A percentile compares a stretch with the other conserved stretches of the same genome.
phyloP scores from a whole-genome alignment of 2,888 invertebrate genomes.

The Sthenelais limicola region DNA sequence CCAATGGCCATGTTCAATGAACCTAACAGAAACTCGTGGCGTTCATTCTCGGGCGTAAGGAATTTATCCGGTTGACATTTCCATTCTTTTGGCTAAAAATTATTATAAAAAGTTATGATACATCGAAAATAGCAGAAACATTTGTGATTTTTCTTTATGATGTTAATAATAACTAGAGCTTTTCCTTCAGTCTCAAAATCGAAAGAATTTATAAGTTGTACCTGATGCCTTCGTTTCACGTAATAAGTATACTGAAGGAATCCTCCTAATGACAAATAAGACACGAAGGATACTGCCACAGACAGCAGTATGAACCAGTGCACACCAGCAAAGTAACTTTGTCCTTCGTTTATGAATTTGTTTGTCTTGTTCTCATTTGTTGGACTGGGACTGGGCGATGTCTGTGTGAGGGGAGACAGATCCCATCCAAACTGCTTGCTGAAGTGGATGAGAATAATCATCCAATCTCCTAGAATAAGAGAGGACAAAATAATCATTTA shows the following conservation, averaged over 20 bases:
- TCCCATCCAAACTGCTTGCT: slow-evolving; percentile 33
- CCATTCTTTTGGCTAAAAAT: slow-evolving; percentile 79
- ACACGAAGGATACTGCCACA: slow-evolving; percentile 74
- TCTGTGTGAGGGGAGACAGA: not conserved
- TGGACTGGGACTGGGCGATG: not conserved
- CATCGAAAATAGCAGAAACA: not conserved
- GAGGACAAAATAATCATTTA: not conserved
- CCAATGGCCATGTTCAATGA: slow-evolving; percentile 76
- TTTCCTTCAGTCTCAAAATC: not conserved
- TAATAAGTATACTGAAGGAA: slow-evolving; percentile 82
- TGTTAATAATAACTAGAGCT: not conserved
- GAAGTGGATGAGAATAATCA: slow-evolving; percentile 18
- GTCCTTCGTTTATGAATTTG: not conserved
- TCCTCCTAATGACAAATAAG: slow-evolving; percentile 80
- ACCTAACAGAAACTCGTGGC: slow-evolving; percentile 80
- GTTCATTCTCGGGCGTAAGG: slow-evolving; percentile 79
- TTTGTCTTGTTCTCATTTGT: not conserved
- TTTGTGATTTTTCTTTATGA: not conserved
- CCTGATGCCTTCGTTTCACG: slow-evolving; percentile 76
- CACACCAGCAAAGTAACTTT: not conserved
- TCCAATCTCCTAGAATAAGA: slow-evolving; percentile 33
- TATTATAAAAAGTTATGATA: not conserved
- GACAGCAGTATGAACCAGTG: slow-evolving; percentile 18
- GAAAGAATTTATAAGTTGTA: not conserved
- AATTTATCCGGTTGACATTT: slow-evolving; percentile 83